Evolutionary conservation across 2,888 invertebrate genomes (phyloP), one percentile per base, ranked within the genome.

Genomic region (Pyrrhosoma nymphula): DNA sequence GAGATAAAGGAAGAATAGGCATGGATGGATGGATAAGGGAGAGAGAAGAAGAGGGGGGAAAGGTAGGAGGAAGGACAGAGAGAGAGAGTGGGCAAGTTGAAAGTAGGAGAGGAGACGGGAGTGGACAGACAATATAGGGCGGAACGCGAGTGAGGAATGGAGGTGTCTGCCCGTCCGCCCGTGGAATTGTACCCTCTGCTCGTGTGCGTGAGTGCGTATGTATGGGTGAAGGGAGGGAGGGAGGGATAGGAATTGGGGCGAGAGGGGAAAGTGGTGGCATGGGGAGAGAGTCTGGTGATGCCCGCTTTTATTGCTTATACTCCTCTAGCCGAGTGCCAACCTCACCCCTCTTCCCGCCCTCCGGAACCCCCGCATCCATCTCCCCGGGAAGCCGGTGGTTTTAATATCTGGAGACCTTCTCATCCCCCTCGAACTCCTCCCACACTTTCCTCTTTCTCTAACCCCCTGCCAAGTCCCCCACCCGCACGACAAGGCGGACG

Each of bases 291-390:
- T 14, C 47, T 23, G 39, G 39, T 39, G 35, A 39, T 93, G 47
- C 93, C 93, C 69, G 93, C 47, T 75, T 93, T 93, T 93, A 93
- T 93, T 93, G 93, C 93, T 93, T 93, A 93, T 93, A 93, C 93
- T 10, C 47, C 69, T 23, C 23, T 20, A 16, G 26, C 60, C 60
- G 20, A 0, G 60, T 0, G 39, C 63, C 63, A 35, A n/a, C 56
- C 35, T 60, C 39, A 20, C 26, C 47, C 39, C 88, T 6, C 89
- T 47, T 55, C 30, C 3, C 14, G 26, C n/a, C 47, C 90, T 56
- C n/a, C 63, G 60, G 47, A 47, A 47, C 63, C 69, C 47, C 69
- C 39, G 75, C 47, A 93, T 75, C 63, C 39, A 91, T 63, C 75
- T 93, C 93, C 69, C 69, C 69, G 93, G 93, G 69, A 75, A 75